phyloP scores from a whole-genome alignment of 2,797 vertebrate genomes.

The Vireo griseus region DNA sequence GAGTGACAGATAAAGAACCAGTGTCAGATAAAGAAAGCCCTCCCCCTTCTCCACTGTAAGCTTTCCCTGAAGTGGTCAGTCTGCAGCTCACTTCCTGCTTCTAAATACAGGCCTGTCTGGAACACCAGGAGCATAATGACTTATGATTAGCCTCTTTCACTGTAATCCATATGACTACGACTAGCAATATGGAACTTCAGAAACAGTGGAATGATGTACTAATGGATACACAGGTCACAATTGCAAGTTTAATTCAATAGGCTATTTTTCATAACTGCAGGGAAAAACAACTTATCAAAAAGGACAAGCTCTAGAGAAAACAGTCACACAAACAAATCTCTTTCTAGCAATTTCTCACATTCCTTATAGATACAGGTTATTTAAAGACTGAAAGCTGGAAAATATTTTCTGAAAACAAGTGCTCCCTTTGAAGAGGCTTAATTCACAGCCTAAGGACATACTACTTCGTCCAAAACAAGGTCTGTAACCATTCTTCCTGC shows the following conservation, averaged over 20 bases:
- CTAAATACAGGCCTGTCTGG: neutral
- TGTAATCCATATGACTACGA: accelerated
- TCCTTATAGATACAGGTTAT: neutral
- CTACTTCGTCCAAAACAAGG: neutral
- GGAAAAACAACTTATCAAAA: neutral
- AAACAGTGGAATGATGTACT: neutral
- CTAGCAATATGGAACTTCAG: neutral
- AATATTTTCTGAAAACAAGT: neutral
- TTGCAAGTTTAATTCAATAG: neutral
- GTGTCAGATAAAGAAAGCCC: neutral
- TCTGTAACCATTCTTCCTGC: neutral
- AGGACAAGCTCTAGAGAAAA: neutral
- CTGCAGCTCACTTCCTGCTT: neutral
- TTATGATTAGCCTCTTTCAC: neutral
- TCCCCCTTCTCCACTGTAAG: neutral
- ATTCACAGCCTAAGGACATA: neutral
- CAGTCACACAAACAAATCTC: neutral
- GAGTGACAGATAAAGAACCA: neutral
- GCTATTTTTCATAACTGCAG: neutral
- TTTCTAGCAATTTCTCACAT: neutral
- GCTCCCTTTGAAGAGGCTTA: neutral
- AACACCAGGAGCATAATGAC: neutral
- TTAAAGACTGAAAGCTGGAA: neutral
- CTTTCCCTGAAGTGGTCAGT: neutral
- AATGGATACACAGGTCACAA: neutral